These are phyloP conservation scores for Macrotis lagotis DNA, from an alignment of 2,113 vertebrate genomes.

Conservation along the genomic window DNA sequence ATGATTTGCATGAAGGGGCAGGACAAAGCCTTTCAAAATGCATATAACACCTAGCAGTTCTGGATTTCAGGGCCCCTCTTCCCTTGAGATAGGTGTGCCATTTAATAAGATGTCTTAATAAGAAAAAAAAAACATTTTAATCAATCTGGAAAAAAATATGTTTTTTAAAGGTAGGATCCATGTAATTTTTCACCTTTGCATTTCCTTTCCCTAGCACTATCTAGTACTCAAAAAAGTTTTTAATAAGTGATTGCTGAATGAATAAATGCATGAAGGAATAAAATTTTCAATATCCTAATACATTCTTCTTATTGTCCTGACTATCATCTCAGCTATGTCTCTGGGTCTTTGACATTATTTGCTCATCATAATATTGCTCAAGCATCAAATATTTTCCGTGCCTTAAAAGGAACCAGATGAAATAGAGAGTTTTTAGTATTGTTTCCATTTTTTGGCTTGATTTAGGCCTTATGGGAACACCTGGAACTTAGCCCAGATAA, in stretches of 20 bases:
- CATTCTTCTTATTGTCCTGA: background rate
- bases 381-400: background rate
- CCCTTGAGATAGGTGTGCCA: no score
- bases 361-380: background rate
- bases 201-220: background rate
- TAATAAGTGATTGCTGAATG: background rate
- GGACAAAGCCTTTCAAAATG: no score
- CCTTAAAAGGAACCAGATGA: background rate
- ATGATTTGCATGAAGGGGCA: no score
- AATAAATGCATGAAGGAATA: background rate
- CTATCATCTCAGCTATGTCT: background rate
- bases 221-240: background rate
- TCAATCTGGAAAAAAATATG: no score
- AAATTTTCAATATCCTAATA: background rate
- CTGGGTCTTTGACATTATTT: background rate
- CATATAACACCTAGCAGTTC: no score
- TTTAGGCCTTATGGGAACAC: background rate
- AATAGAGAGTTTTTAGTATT: background rate
- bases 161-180: background rate
- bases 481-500: background rate
- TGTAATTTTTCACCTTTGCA: background rate
- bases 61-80: no score
- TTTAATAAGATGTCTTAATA: no score
- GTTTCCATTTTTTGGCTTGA: background rate
- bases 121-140: no score